Evolutionary conservation across 2,888 invertebrate genomes (phyloP).

Genomic region (Cephonodes hylas): DNA sequence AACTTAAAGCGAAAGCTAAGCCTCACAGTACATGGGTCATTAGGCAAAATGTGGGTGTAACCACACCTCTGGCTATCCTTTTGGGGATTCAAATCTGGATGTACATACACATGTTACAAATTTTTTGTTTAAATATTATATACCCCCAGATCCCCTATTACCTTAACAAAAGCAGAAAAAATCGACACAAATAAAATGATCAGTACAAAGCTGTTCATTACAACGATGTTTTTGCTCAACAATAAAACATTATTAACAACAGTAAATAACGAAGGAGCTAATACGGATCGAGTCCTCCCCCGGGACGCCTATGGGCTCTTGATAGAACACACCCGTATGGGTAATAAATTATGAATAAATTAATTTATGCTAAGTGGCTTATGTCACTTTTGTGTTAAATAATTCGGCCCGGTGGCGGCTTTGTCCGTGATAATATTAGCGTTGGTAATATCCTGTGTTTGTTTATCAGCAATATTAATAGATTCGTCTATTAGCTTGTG

Average conservation of each 20-base stretch:
- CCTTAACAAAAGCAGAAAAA: neutral
- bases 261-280: constrained; percentile 10
- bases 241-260: constrained; percentile 2
- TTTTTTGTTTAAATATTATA: no score
- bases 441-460: neutral
- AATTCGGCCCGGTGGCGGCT: constrained; percentile 13
- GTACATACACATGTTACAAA: no score
- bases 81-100: no score
- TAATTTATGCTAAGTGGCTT: constrained; percentile 35
- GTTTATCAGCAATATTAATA: neutral
- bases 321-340: constrained; percentile 44
- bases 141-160: no score
- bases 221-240: neutral
- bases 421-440: neutral
- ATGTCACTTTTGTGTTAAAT: constrained; percentile 29
- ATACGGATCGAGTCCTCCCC: constrained; percentile 15
- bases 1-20: no score
- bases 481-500: neutral
- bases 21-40: no score
- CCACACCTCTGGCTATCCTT: no score
- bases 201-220: neutral
- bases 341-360: constrained; percentile 34
- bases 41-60: no score
- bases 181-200: neutral
- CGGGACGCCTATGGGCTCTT: constrained; percentile 27